Evolutionary conservation across 2,797 vertebrate genomes (phyloP).

Genomic region (Macropodus opercularis): DNA sequence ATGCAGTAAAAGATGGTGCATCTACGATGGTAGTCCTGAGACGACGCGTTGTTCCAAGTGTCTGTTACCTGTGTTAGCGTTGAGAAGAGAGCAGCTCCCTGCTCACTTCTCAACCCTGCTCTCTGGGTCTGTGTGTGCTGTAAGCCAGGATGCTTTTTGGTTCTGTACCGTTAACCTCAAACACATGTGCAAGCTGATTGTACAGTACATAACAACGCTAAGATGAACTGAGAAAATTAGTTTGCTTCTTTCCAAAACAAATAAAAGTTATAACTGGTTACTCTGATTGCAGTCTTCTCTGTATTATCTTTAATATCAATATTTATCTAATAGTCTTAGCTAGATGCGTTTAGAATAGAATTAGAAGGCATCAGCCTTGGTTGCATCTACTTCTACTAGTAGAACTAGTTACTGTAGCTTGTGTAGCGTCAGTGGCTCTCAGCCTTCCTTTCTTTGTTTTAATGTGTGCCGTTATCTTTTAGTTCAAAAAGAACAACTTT

Average conservation of each 20-base stretch:
- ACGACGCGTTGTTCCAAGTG: constrained; percentile 64
- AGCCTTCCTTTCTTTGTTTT: no score
- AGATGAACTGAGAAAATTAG: constrained; percentile 77
- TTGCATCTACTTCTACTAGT: no score
- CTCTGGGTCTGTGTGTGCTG: constrained; percentile 66
- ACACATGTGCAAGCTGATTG: constrained; percentile 81
- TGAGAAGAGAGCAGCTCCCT: constrained; percentile 64
- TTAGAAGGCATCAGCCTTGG: no score
- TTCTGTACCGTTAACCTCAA: constrained; percentile 76
- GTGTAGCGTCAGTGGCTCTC: no score
- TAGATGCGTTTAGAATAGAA: no score
- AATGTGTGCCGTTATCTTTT: not conserved
- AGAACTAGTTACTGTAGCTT: no score
- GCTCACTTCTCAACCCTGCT: no score
- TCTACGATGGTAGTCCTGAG: constrained; percentile 58
- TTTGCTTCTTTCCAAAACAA: constrained; percentile 86
- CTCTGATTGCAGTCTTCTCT: constrained; percentile 20
- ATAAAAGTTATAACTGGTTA: constrained; percentile 82
- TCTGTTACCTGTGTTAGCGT: constrained; percentile 58
- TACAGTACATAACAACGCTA: constrained; percentile 77
- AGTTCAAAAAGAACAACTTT: not conserved
- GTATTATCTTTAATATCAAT: no score
- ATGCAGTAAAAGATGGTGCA: constrained; percentile 48
- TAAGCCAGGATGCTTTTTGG: constrained; percentile 73
- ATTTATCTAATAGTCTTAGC: no score